Evolutionary conservation across 2,113 vertebrate genomes (phyloP).

Genomic region (Picathartes gymnocephalus): DNA sequence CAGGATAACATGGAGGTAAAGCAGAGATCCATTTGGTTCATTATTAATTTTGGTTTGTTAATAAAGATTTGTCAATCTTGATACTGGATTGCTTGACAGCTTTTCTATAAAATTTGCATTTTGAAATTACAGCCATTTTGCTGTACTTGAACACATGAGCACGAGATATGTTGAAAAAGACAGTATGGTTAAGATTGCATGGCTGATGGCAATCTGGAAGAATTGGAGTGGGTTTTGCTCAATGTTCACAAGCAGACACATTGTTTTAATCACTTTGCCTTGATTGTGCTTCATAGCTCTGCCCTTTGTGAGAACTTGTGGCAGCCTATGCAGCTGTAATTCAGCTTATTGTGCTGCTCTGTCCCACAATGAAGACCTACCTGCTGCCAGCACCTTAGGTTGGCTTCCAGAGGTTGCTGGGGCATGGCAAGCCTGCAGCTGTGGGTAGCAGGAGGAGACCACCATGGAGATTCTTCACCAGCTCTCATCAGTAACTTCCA

Average conservation of each 20-base stretch:
- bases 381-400: rapidly evolving
- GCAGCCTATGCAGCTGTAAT: background rate
- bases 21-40: background rate
- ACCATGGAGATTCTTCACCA: background rate
- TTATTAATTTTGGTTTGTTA: background rate
- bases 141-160: background rate
- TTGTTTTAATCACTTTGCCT: background rate
- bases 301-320: background rate
- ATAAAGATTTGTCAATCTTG: background rate
- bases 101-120: background rate
- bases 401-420: background rate
- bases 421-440: background rate
- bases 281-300: background rate
- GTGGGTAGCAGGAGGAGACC: background rate
- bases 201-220: background rate
- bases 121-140: background rate
- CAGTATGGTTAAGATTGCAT: background rate
- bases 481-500: background rate
- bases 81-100: background rate
- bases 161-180: background rate
- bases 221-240: background rate
- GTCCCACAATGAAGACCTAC: background rate
- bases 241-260: background rate
- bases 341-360: background rate
- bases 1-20: background rate